Evolutionary conservation across 2,888 invertebrate species (phyloP).

Genomic region (Spialia ferax): DNA sequence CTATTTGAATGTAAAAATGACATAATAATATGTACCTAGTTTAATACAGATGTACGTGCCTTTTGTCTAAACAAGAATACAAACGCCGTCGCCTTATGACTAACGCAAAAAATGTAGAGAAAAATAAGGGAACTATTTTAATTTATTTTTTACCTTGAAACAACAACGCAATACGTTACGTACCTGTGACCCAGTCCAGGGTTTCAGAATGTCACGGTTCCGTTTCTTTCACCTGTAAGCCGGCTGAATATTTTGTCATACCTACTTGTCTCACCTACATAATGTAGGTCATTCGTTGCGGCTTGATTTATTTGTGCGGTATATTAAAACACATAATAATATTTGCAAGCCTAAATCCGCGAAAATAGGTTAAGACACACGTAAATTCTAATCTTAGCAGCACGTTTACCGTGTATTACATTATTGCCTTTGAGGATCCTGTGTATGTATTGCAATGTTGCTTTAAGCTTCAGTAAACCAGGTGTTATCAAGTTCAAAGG

Average conservation of each 20-base stretch:
- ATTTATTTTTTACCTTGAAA: slow-evolving; percentile 26
- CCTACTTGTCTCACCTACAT: background rate
- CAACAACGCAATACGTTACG: background rate
- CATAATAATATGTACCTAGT: background rate
- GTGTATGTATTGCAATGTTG: slow-evolving; percentile 2
- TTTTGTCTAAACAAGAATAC: background rate
- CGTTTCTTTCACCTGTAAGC: slow-evolving; percentile 54
- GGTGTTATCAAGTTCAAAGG: background rate
- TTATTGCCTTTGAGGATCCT: slow-evolving; percentile 8
- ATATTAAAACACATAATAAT: slow-evolving; percentile 3
- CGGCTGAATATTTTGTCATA: slow-evolving; percentile 42
- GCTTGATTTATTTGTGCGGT: background rate
- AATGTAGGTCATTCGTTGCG: slow-evolving; percentile 3
- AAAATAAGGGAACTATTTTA: background rate
- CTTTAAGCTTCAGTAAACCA: background rate
- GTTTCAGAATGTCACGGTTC: slow-evolving; percentile 67
- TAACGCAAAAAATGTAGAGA: slow-evolving; percentile 1
- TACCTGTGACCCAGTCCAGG: slow-evolving; percentile 52
- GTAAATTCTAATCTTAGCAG: slow-evolving; percentile 8
- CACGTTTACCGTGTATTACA: background rate
- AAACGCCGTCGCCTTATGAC: background rate
- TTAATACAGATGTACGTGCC: background rate
- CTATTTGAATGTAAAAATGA: no score
- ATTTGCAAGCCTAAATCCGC: background rate
- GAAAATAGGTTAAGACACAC: slow-evolving; percentile 5